Evolutionary conservation across 2,888 invertebrate genomes (phyloP).

Genomic region (Pollenia griseotomentosa): DNA sequence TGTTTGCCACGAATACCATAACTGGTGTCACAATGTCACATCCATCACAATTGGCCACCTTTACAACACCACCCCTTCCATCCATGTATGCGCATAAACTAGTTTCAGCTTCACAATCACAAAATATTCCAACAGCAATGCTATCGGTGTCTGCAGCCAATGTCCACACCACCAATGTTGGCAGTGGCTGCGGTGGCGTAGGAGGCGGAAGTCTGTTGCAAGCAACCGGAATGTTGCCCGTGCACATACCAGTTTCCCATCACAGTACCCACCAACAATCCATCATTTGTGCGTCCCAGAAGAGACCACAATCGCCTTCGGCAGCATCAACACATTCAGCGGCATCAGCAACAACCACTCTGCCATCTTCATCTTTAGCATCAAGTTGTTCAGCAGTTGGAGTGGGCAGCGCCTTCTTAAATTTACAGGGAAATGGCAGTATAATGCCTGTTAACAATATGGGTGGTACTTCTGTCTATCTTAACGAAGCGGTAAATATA

Average conservation of each 20-base stretch:
- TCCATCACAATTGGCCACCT: constrained; percentile 84
- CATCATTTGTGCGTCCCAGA: constrained; percentile 67
- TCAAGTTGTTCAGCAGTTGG: constrained; percentile 64
- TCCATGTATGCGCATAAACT: constrained; percentile 83
- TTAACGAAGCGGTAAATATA: constrained; percentile 65
- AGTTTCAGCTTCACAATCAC: constrained; percentile 75
- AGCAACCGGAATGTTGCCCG: constrained; percentile 75
- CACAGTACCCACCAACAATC: constrained; percentile 74
- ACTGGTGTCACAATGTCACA: constrained; percentile 84
- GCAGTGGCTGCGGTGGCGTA: constrained; percentile 64
- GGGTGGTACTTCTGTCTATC: constrained; percentile 49
- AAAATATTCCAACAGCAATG: constrained; percentile 66
- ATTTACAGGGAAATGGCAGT: constrained; percentile 79
- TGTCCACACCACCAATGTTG: constrained; percentile 49
- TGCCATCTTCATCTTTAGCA: constrained; percentile 72
- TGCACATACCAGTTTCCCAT: constrained; percentile 76
- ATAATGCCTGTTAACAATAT: constrained; percentile 75
- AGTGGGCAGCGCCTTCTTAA: constrained; percentile 73
- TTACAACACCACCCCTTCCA: constrained; percentile 82
- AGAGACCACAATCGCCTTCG: constrained; percentile 67
- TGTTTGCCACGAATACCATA: constrained; percentile 83
- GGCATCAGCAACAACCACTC: constrained; percentile 73
- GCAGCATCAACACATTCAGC: constrained; percentile 71
- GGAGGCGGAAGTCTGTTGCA: constrained; percentile 80
- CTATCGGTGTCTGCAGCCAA: constrained; percentile 64